A percentile compares a stretch with the other conserved stretches of the same genome.
Conservation (phyloP, 2,113 vertebrate genomes). For the Leiothrix lutea region DNA sequence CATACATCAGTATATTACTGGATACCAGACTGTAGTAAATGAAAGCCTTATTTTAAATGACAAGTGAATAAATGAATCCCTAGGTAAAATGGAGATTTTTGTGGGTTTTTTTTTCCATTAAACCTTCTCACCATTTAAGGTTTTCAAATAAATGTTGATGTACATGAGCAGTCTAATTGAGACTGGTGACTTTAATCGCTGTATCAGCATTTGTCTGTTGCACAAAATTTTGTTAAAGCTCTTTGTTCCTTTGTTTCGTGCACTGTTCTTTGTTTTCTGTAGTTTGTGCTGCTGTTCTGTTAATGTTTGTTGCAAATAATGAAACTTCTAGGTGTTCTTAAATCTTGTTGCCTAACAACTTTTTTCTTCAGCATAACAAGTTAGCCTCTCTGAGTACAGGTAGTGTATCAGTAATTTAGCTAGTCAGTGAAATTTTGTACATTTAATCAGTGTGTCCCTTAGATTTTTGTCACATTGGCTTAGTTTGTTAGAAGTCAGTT, state of each 20-base stretch:
- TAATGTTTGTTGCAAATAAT: neutral
- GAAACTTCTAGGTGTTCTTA: slow-evolving; percentile 17
- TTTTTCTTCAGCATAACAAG: neutral
- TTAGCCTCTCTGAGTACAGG: neutral
- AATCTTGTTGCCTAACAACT: neutral
- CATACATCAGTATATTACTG: neutral
- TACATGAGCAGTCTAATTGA: neutral
- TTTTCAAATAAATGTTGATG: neutral
- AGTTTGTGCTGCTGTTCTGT: neutral
- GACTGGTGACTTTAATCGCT: neutral
- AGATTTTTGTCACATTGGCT: neutral
- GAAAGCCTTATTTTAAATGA: neutral
- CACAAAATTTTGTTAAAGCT: neutral
- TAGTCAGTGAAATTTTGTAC: neutral
- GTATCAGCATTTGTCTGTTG: neutral
- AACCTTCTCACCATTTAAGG: neutral
- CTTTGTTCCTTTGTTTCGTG: neutral
- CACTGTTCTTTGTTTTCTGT: neutral
- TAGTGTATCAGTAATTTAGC: neutral
- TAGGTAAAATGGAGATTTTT: neutral
- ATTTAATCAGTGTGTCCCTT: fast-evolving
- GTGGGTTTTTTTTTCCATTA: neutral
- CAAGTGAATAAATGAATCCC: neutral
- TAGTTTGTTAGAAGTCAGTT: neutral
- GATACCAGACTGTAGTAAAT: neutral